Percentiles rank a stretch among this genome's conserved stretches.
phyloP scores from a whole-genome alignment of 2,888 invertebrate species.

The Cheilosia pagana region DNA sequence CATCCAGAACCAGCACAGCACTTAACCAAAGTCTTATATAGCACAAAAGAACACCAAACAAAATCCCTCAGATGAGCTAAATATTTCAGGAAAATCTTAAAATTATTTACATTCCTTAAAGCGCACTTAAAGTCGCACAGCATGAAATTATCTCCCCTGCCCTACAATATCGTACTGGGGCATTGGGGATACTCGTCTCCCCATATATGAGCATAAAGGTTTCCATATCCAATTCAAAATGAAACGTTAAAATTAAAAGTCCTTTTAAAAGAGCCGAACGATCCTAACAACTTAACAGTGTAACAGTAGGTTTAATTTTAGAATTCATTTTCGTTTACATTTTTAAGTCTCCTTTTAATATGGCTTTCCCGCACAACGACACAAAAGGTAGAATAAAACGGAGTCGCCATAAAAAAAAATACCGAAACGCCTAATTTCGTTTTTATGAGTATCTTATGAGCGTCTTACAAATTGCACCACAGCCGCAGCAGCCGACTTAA shows the following conservation, averaged over 20 bases:
- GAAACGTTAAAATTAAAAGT: constrained; percentile 30
- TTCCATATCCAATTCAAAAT: not conserved
- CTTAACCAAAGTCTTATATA: too few species aligned
- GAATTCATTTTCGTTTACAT: constrained; percentile 11
- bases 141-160: too few species aligned
- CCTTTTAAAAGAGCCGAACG: constrained; percentile 7
- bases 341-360: constrained; percentile 30
- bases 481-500: constrained; percentile 30
- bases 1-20: too few species aligned
- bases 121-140: too few species aligned
- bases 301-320: constrained; percentile 22
- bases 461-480: constrained; percentile 54
- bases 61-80: too few species aligned
- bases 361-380: constrained; percentile 8
- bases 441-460: constrained; percentile 47
- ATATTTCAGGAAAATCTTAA: too few species aligned
- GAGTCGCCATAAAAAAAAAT: constrained; percentile 30
- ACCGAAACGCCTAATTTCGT: constrained; percentile 47
- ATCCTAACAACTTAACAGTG: constrained; percentile 38
- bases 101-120: too few species aligned
- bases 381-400: constrained; percentile 53
- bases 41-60: too few species aligned
- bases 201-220: too few species aligned
- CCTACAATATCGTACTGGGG: too few species aligned
- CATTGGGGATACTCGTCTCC: too few species aligned